These are phyloP conservation scores for Philopotamus ludificatus DNA, from an alignment of 1,140 invertebrate genomes.

Conservation along the genomic window DNA sequence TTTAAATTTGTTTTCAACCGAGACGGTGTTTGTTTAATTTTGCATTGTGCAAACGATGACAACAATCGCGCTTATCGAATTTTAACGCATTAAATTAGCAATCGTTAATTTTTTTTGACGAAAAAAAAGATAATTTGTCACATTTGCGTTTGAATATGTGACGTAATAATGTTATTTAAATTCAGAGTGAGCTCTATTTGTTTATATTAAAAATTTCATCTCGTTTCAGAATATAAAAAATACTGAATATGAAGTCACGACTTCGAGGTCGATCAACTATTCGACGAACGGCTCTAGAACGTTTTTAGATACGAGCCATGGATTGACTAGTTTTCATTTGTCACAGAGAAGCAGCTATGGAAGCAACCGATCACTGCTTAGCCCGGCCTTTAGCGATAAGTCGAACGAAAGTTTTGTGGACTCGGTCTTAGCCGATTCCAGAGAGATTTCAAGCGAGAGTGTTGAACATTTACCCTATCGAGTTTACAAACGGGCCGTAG, in stretches of 20 bases:
- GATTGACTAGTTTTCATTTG: too few relatives aligned
- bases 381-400: slow-evolving; percentile 50
- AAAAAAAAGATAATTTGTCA: too few relatives aligned
- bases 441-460: slow-evolving; percentile 45
- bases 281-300: slow-evolving; percentile 7
- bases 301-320: too few relatives aligned
- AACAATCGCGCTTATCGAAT: too few relatives aligned
- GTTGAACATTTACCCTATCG: slow-evolving; percentile 56
- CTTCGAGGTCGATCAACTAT: slow-evolving; percentile 40
- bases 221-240: slow-evolving; percentile 53
- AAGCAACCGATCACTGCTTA: slow-evolving; percentile 34
- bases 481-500: slow-evolving; percentile 62
- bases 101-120: too few relatives aligned
- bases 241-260: slow-evolving; percentile 49
- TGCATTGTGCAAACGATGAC: too few relatives aligned
- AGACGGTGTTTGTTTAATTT: too few relatives aligned
- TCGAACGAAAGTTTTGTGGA: slow-evolving; percentile 56
- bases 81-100: too few relatives aligned
- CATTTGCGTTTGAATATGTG: too few relatives aligned
- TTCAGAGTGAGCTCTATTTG: too few relatives aligned
- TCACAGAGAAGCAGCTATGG: background rate
- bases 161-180: too few relatives aligned
- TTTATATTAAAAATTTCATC: too few relatives aligned
- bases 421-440: slow-evolving; percentile 52
- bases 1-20: background rate